phyloP scores from a whole-genome alignment of 2,888 invertebrate genomes.

The Colostygia pectinataria region DNA sequence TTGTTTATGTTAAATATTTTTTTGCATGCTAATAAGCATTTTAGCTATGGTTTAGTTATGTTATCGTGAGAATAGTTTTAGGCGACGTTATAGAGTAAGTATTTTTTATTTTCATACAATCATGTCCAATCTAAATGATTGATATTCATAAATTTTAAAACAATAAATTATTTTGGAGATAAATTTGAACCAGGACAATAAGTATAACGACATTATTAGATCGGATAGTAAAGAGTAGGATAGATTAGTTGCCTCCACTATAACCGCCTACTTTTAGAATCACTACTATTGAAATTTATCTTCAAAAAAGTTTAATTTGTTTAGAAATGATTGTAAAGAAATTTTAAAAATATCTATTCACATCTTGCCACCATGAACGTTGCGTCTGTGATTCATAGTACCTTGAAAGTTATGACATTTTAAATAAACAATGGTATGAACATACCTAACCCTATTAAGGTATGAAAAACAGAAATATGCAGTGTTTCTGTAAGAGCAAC shows the following conservation, averaged over 20 bases:
- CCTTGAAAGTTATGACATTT: slow-evolving; percentile 46
- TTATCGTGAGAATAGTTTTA: slow-evolving; percentile 34
- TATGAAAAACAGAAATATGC: neutral
- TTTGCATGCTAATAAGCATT: slow-evolving; percentile 2
- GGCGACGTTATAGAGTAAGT: slow-evolving; percentile 12
- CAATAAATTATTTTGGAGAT: slow-evolving; percentile 51
- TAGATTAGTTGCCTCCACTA: slow-evolving; percentile 11
- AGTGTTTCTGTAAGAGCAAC: neutral
- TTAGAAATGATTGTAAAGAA: neutral
- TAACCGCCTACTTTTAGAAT: slow-evolving; percentile 18
- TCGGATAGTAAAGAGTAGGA: slow-evolving; percentile 2
- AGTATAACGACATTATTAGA: slow-evolving; percentile 14
- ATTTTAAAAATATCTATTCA: slow-evolving; percentile 12
- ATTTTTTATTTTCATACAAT: slow-evolving; percentile 9
- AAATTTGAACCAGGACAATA: slow-evolving; percentile 41
- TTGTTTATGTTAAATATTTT: slow-evolving; percentile 51
- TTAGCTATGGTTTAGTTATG: slow-evolving; percentile 28
- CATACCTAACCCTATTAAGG: too few species aligned
- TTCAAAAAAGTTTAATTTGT: slow-evolving; percentile 40
- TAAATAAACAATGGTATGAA: slow-evolving; percentile 33
- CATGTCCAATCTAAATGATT: slow-evolving; percentile 1
- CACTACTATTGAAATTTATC: slow-evolving; percentile 44
- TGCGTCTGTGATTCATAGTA: slow-evolving; percentile 71
- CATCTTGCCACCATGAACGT: slow-evolving; percentile 62
- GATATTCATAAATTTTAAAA: slow-evolving; percentile 19